Conservation (phyloP, 2,888 invertebrate genomes). For the Apomyelois bistriatella region DNA sequence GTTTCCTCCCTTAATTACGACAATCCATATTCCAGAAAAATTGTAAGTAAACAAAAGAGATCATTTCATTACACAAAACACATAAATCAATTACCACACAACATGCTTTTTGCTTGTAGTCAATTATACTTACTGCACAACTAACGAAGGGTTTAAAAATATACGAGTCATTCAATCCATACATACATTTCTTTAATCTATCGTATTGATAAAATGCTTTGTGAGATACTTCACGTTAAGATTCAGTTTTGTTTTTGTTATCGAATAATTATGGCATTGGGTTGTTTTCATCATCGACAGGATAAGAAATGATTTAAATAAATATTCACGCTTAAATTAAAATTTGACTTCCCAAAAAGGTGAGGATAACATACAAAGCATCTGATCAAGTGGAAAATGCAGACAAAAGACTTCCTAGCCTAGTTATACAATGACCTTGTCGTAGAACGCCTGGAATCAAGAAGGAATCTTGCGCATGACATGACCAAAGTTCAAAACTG, state of each 20-base stretch:
- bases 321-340: background rate
- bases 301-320: background rate
- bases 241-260: slow-evolving; percentile 3
- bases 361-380: slow-evolving; percentile 48
- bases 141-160: slow-evolving; percentile 48
- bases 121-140: slow-evolving; percentile 31
- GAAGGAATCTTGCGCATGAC: slow-evolving; percentile 43
- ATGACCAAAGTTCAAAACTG: slow-evolving; percentile 18
- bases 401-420: slow-evolving; percentile 53
- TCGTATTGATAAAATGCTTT: slow-evolving; percentile 39
- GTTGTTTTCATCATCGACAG: background rate
- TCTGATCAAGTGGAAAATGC: slow-evolving; percentile 58
- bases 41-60: slow-evolving; percentile 74
- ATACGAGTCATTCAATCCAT: slow-evolving; percentile 52
- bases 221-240: slow-evolving; percentile 33
- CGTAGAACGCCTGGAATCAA: slow-evolving; percentile 41
- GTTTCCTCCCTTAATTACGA: slow-evolving; percentile 33
- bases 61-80: slow-evolving; percentile 60
- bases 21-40: slow-evolving; percentile 68
- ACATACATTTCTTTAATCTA: slow-evolving; percentile 43
- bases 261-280: background rate
- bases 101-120: slow-evolving; percentile 47
- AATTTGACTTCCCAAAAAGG: background rate
- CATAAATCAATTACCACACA: slow-evolving; percentile 66
- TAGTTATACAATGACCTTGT: slow-evolving; percentile 54